phyloP scores from a whole-genome alignment of 2,797 vertebrate genomes.

The Enoplosus armatus region DNA sequence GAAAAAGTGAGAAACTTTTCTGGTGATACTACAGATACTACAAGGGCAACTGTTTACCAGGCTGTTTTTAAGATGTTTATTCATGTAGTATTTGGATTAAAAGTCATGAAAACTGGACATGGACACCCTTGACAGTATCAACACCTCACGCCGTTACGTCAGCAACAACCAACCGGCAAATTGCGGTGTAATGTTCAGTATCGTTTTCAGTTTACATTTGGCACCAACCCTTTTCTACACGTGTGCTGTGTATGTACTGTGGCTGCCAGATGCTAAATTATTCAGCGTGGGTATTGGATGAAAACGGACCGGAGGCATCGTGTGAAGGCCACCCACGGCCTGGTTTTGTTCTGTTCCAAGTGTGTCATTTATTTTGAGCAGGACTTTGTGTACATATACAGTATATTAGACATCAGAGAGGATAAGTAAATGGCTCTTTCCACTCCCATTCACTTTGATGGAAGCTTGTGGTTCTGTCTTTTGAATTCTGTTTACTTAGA shows the following conservation, averaged over 20 bases:
- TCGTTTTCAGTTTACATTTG: conserved; percentile 21
- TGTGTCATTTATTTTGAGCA: conserved; percentile 34
- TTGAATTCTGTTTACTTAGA: neutral
- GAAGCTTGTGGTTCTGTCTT: too few relatives aligned
- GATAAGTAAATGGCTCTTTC: neutral
- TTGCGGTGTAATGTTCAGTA: neutral
- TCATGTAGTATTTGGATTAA: conserved; percentile 8
- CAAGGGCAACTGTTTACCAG: conserved; percentile 25
- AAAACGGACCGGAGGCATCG: conserved; percentile 58
- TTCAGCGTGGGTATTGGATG: conserved; percentile 60
- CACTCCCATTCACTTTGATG: neutral
- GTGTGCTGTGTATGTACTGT: conserved; percentile 38
- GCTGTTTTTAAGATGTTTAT: conserved; percentile 6
- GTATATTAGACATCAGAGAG: neutral
- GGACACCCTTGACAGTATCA: neutral
- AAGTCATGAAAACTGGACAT: conserved; percentile 1
- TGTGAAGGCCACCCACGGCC: conserved; percentile 31
- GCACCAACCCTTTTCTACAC: conserved; percentile 12
- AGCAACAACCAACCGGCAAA: conserved; percentile 26
- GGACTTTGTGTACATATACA: neutral
- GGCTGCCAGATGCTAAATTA: conserved; percentile 76
- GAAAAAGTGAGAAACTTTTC: conserved; percentile 47
- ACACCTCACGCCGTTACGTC: neutral
- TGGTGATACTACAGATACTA: neutral
- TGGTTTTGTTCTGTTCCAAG: conserved; percentile 45